Percentiles rank a stretch among this genome's conserved stretches.
phyloP scores from a whole-genome alignment of 2,888 invertebrate genomes.

The Elmis aenea region DNA sequence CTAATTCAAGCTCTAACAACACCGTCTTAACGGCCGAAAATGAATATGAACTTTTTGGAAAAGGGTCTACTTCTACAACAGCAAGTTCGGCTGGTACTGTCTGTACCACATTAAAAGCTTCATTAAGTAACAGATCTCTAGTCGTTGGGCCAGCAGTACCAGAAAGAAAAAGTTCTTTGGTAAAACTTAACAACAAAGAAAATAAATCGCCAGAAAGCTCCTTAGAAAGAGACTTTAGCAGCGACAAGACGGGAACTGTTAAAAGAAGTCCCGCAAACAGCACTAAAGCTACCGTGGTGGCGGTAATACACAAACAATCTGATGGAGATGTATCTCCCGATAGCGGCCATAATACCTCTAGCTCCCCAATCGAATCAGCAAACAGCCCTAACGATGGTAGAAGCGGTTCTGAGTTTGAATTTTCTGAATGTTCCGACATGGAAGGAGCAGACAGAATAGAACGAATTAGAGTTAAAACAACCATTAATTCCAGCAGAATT shows the following conservation, averaged over 20 bases:
- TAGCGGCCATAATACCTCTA: conserved; percentile 76
- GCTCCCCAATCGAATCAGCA: conserved; percentile 71
- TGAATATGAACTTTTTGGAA: conserved; percentile 87
- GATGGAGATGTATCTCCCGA: conserved; percentile 72
- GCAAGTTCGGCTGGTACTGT: conserved; percentile 88
- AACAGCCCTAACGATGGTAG: conserved; percentile 66
- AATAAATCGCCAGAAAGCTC: conserved; percentile 50
- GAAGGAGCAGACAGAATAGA: conserved; percentile 86
- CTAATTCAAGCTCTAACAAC: conserved; percentile 65
- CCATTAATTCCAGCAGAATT: conserved; percentile 80
- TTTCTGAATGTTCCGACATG: conserved; percentile 80
- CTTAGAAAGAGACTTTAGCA: conserved; percentile 37
- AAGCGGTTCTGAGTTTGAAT: conserved; percentile 73
- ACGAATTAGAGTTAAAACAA: conserved; percentile 78
- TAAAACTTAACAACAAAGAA: conserved; percentile 49
- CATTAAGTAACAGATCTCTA: conserved; percentile 59
- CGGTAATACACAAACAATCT: conserved; percentile 53
- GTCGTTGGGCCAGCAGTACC: conserved; percentile 72
- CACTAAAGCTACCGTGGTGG: conserved; percentile 56
- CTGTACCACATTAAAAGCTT: conserved; percentile 74
- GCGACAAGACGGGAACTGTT: conserved; percentile 45
- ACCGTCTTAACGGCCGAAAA: conserved; percentile 72
- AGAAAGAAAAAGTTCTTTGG: conserved; percentile 73
- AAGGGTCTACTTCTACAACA: conserved; percentile 85
- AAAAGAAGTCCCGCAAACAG: conserved; percentile 41